Evolutionary conservation across 2,113 vertebrate species (phyloP).

Genomic region (Pelobates fuscus): DNA sequence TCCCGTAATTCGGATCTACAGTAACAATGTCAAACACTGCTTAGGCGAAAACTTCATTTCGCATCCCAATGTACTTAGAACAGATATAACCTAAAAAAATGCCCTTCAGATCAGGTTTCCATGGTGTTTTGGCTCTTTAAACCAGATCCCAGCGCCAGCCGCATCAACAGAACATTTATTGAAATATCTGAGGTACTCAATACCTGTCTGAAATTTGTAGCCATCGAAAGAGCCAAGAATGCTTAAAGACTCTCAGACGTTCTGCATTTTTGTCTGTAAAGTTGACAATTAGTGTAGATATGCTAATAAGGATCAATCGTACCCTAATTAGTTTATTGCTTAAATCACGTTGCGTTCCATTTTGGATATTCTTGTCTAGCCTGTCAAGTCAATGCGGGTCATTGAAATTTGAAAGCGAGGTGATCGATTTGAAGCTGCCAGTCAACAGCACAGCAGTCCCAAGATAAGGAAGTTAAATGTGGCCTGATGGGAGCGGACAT

Average conservation of each 20-base stretch:
- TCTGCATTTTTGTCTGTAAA: neutral
- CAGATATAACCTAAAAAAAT: too few relatives aligned
- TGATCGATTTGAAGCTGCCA: neutral
- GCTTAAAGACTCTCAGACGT: conserved; percentile 1
- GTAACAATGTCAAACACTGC: too few relatives aligned
- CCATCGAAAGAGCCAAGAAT: neutral
- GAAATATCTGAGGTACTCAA: conserved; percentile 9
- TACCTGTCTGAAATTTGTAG: conserved; percentile 18
- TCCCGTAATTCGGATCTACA: too few relatives aligned
- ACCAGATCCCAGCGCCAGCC: too few relatives aligned
- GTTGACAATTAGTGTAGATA: conserved; percentile 14
- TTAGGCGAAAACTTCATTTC: too few relatives aligned
- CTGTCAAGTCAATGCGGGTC: conserved; percentile 1
- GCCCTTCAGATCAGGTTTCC: too few relatives aligned
- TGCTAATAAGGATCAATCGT: conserved; percentile 35
- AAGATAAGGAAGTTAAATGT: neutral
- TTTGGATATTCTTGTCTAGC: neutral
- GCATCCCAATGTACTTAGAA: too few relatives aligned
- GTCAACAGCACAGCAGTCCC: neutral
- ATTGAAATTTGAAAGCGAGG: neutral
- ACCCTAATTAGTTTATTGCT: conserved; percentile 40
- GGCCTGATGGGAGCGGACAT: neutral
- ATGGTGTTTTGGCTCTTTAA: too few relatives aligned
- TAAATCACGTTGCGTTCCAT: conserved; percentile 3
- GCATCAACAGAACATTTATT: neutral